Conservation (phyloP, 2,888 invertebrate species). For the Pediacus dermestoides region DNA sequence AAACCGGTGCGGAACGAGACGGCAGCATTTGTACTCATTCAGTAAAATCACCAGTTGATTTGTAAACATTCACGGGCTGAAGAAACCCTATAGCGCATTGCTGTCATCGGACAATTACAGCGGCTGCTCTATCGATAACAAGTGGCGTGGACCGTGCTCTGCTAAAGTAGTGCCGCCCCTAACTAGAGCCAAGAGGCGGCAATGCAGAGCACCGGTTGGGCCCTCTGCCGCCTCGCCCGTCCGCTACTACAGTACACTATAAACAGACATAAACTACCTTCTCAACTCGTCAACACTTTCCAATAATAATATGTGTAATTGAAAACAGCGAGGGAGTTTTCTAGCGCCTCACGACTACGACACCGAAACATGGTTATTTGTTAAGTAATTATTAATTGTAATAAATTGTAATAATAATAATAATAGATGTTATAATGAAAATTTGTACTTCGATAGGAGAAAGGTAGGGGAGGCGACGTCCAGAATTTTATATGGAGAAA, state of each 20-base stretch:
- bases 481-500: no score
- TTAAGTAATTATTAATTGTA: constrained; percentile 17
- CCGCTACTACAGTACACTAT: constrained; percentile 51
- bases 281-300: constrained; percentile 49
- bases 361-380: constrained; percentile 45
- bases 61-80: constrained; percentile 35
- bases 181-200: constrained; percentile 38
- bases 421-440: constrained; percentile 37
- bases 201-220: constrained; percentile 43
- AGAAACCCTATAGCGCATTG: constrained; percentile 6
- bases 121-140: constrained; percentile 32
- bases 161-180: constrained; percentile 47
- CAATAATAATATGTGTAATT: constrained; percentile 48
- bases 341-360: constrained; percentile 45
- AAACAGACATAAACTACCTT: constrained; percentile 52
- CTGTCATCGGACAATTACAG: neutral
- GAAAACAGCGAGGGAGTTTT: constrained; percentile 50
- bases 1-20: constrained; percentile 37
- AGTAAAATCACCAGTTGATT: constrained; percentile 46
- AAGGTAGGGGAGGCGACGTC: constrained; percentile 28
- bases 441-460: constrained; percentile 51
- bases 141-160: constrained; percentile 40
- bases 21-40: constrained; percentile 49
- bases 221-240: constrained; percentile 39
- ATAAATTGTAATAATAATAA: constrained; percentile 37